Evolutionary conservation across 2,888 invertebrate species (phyloP).

Genomic region (Plebejus argus): DNA sequence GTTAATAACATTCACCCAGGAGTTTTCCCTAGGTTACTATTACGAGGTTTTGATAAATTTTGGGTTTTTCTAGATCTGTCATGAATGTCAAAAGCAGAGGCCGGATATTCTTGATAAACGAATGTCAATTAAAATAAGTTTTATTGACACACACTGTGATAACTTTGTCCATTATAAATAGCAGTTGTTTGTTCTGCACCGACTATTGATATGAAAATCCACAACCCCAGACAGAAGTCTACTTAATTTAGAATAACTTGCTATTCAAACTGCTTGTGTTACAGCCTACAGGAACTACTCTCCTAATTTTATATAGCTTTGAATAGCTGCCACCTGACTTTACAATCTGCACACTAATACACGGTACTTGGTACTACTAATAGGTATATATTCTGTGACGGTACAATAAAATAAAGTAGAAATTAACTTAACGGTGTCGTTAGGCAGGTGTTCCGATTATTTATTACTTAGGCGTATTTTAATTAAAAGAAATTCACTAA

Average conservation of each 20-base stretch:
- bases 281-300: background rate
- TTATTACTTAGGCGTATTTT: background rate
- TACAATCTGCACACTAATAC: background rate
- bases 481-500: background rate
- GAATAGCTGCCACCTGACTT: background rate
- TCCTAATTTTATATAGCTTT: background rate
- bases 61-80: background rate
- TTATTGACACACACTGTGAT: background rate
- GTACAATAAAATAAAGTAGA: background rate
- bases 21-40: no score
- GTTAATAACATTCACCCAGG: no score
- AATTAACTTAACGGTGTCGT: background rate
- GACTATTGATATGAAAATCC: background rate
- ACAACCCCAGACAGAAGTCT: background rate
- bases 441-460: background rate
- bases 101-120: background rate
- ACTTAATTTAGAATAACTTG: background rate
- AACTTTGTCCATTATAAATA: constrained; percentile 5
- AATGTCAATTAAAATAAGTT: constrained; percentile 17
- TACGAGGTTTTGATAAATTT: background rate
- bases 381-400: no score
- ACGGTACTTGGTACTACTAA: no score
- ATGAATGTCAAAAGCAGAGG: background rate
- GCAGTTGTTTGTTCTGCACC: background rate
- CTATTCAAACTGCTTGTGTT: background rate